phyloP scores from a whole-genome alignment of 1,140 invertebrate genomes.

The Plodia interpunctella region DNA sequence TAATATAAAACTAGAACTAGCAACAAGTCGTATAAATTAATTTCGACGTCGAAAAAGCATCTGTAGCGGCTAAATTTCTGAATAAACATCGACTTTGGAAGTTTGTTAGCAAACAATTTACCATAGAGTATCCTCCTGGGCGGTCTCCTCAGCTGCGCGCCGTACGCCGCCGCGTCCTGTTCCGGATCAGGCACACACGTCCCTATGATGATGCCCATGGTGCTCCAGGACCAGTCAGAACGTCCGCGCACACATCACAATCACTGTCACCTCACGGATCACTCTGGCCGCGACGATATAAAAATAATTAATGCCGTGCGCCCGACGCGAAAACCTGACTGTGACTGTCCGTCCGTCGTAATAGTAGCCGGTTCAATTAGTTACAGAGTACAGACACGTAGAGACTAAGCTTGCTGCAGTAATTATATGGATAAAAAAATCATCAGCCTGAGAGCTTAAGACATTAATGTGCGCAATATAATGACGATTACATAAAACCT shows the following conservation, averaged over 20 bases:
- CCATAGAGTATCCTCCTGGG: constrained; percentile 60
- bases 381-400: neutral
- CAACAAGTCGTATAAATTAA: no score
- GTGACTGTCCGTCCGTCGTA: constrained; percentile 28
- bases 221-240: constrained; percentile 22
- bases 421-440: no score
- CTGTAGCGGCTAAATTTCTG: no score
- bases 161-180: constrained; percentile 76
- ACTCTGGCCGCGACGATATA: neutral
- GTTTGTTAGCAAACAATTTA: constrained; percentile 34
- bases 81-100: no score
- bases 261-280: neutral
- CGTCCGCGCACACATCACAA: neutral
- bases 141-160: constrained; percentile 47
- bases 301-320: constrained; percentile 19
- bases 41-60: no score
- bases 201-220: constrained; percentile 86
- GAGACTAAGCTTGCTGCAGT: neutral
- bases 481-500: no score
- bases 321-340: constrained; percentile 19
- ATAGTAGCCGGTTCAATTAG: neutral
- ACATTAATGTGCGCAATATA: no score
- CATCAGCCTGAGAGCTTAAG: no score
- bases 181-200: constrained; percentile 84
- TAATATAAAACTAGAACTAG: no score